Percentiles rank a stretch among this genome's conserved stretches.
phyloP scores from a whole-genome alignment of 2,888 invertebrate genomes.

The Synergus laeviventris region DNA sequence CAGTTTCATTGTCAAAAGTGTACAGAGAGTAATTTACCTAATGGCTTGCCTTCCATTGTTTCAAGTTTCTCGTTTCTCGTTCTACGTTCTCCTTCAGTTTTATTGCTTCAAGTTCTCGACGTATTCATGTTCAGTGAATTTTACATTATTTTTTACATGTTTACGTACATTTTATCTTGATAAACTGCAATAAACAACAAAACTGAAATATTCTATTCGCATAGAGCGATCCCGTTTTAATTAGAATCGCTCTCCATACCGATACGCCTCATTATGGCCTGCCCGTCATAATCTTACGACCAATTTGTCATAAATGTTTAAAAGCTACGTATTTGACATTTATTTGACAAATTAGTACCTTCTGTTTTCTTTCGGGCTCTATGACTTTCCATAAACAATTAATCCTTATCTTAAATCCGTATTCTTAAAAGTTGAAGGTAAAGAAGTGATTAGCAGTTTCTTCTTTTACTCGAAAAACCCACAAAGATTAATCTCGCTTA shows the following conservation, averaged over 20 bases:
- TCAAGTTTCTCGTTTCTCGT: conserved; percentile 22
- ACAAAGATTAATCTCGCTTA: not conserved
- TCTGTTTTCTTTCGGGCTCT: not conserved
- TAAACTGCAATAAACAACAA: too few species aligned
- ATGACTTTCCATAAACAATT: not conserved
- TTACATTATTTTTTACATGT: too few species aligned
- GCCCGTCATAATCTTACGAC: not conserved
- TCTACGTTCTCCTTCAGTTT: conserved; percentile 23
- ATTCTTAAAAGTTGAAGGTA: not conserved
- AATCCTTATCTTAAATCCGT: not conserved
- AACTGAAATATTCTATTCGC: not conserved
- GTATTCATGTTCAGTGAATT: too few species aligned
- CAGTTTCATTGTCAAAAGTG: too few species aligned
- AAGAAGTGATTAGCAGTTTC: not conserved
- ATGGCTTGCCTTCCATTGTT: conserved; percentile 10
- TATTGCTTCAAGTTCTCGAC: not conserved
- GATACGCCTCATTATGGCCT: not conserved
- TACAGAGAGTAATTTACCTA: too few species aligned
- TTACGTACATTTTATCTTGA: too few species aligned
- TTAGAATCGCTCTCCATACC: not conserved
- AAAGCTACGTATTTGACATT: not conserved
- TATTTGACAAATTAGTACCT: not conserved
- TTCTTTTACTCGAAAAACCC: not conserved
- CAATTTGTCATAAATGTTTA: not conserved
- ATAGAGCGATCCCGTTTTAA: not conserved